phyloP scores from a whole-genome alignment of 2,113 vertebrate genomes.

The Pollimyrus isidori region DNA sequence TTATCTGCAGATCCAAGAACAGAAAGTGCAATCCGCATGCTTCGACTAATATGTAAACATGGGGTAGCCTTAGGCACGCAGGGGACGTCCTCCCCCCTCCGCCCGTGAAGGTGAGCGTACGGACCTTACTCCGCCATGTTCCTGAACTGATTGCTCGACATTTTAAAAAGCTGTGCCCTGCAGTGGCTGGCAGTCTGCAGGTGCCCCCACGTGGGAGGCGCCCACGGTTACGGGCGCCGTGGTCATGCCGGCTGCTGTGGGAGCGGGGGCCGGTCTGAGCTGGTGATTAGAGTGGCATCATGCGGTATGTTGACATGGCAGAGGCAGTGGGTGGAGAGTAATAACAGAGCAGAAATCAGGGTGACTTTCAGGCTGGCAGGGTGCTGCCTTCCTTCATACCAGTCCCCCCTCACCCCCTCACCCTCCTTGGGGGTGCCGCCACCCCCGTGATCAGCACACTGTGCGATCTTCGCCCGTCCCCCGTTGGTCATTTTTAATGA shows the following conservation, averaged over 20 bases:
- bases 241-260: conserved; percentile 50
- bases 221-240: conserved; percentile 29
- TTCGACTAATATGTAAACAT: background rate
- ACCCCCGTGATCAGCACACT: conserved; percentile 26
- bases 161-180: background rate
- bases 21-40: background rate
- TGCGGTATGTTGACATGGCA: background rate
- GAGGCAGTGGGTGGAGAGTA: conserved; percentile 40
- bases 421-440: too few species aligned
- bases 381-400: conserved; percentile 34
- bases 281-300: conserved; percentile 28
- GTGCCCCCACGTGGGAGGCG: conserved; percentile 27
- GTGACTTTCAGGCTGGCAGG: conserved; percentile 45
- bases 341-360: conserved; percentile 53
- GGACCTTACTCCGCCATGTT: background rate
- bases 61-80: background rate
- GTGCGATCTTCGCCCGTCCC: conserved; percentile 12
- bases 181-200: conserved; percentile 47
- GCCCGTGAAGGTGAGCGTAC: background rate
- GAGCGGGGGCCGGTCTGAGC: conserved; percentile 49
- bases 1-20: background rate
- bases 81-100: background rate
- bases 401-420: conserved; percentile 26
- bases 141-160: background rate
- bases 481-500: conserved; percentile 32